These are phyloP conservation scores for Epizoanthus stellaris DNA, from an alignment of 92 coral and sea anemone genomes.

Conservation along the genomic window DNA sequence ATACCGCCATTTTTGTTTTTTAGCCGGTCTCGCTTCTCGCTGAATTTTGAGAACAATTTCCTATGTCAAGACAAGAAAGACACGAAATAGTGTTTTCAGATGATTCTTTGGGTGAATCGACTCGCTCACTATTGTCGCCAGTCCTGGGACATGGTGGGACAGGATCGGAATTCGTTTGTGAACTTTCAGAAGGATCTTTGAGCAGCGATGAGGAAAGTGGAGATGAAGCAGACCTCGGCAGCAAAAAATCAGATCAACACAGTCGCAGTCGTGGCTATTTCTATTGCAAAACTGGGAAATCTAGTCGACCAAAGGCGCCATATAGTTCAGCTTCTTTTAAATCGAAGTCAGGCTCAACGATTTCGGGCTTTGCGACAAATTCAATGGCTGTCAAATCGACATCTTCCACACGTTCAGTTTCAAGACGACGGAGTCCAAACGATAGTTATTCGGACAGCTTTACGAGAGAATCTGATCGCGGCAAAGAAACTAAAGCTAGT, in stretches of 20 bases:
- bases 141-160: constrained; percentile 47
- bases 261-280: background rate
- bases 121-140: constrained; percentile 93
- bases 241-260: constrained; percentile 26
- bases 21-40: no score
- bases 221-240: constrained; percentile 29
- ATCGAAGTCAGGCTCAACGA: constrained; percentile 17
- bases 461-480: constrained; percentile 2
- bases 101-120: constrained; percentile 95
- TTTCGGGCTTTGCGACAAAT: background rate
- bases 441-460: constrained; percentile 15
- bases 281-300: background rate
- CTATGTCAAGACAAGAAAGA: constrained; percentile 11
- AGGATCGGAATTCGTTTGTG: constrained; percentile 29
- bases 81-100: constrained; percentile 60
- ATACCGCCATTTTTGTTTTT: constrained; percentile 47
- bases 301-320: background rate
- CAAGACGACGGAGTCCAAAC: background rate
- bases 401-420: background rate
- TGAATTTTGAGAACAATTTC: background rate
- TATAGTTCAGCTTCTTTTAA: background rate
- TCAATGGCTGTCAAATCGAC: background rate
- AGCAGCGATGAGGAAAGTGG: constrained; percentile 56
- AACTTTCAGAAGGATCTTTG: constrained; percentile 61
- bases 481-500: constrained; percentile 23